These are phyloP conservation scores for Tauraco hartlaubi DNA, from an alignment of 2,797 vertebrate species.

Conservation along the genomic window DNA sequence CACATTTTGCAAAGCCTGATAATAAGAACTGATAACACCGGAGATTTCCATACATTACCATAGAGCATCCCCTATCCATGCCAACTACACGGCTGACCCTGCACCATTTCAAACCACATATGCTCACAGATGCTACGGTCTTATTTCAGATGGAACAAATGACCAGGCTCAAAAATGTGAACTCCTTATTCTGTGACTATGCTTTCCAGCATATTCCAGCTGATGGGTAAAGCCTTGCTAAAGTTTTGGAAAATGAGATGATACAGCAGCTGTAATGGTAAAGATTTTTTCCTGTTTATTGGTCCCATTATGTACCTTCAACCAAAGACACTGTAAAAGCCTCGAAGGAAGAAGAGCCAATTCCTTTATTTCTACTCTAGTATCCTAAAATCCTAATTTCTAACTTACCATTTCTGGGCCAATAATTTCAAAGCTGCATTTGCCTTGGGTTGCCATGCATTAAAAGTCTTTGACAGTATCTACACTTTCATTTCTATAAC, in stretches of 20 bases:
- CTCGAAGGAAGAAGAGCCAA: not conserved
- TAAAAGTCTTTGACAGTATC: not conserved
- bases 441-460: not conserved
- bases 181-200: not conserved
- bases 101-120: not conserved
- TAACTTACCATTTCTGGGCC: not conserved
- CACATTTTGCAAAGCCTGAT: not conserved
- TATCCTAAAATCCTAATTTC: not conserved
- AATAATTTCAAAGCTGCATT: not conserved
- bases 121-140: not conserved
- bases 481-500: not conserved
- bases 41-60: not conserved
- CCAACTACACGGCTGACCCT: not conserved
- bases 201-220: not conserved
- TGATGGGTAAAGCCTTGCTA: not conserved
- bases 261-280: not conserved
- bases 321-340: not conserved
- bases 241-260: not conserved
- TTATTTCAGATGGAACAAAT: not conserved
- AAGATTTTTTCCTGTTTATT: not conserved
- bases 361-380: not conserved
- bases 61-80: not conserved
- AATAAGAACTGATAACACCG: not conserved
- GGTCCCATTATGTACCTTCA: not conserved
- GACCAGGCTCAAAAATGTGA: not conserved